A percentile compares a stretch with the other conserved stretches of the same genome.
Evolutionary conservation across 2,113 vertebrate genomes (phyloP).

Genomic region (Anguilla japonica): DNA sequence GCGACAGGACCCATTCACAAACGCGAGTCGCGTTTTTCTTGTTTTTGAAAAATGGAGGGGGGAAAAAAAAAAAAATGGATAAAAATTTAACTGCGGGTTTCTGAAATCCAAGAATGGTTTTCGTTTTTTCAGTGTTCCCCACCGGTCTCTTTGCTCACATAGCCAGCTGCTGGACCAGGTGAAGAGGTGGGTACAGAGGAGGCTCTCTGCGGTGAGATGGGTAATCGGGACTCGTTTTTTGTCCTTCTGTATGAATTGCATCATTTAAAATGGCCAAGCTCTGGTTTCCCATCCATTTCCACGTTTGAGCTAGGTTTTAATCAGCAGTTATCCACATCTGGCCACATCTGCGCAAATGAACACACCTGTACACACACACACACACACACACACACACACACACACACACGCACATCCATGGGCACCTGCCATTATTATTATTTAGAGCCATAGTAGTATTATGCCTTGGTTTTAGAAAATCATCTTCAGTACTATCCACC

Average conservation of each 20-base stretch:
- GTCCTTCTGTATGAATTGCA: neutral
- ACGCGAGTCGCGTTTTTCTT: slow-evolving; percentile 26
- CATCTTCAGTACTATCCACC: no score
- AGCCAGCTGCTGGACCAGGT: neutral
- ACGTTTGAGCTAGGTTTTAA: no score
- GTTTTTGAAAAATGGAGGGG: neutral
- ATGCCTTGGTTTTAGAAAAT: no score
- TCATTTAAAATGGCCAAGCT: no score
- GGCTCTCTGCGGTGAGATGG: neutral
- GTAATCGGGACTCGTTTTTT: neutral
- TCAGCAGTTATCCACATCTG: no score
- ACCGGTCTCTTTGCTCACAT: neutral
- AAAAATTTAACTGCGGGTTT: neutral
- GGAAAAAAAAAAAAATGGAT: neutral
- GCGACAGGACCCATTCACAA: slow-evolving; percentile 47
- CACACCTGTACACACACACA: no score
- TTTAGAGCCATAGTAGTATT: no score
- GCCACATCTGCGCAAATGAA: no score
- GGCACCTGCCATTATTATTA: no score
- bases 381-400: no score
- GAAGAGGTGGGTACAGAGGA: neutral
- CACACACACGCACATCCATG: no score
- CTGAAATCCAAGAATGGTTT: neutral
- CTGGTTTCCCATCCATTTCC: no score
- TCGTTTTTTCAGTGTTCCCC: neutral